Base-by-base conservation (phyloP, 2,888 invertebrate species). In the Orthonevra nobilis region DNA sequence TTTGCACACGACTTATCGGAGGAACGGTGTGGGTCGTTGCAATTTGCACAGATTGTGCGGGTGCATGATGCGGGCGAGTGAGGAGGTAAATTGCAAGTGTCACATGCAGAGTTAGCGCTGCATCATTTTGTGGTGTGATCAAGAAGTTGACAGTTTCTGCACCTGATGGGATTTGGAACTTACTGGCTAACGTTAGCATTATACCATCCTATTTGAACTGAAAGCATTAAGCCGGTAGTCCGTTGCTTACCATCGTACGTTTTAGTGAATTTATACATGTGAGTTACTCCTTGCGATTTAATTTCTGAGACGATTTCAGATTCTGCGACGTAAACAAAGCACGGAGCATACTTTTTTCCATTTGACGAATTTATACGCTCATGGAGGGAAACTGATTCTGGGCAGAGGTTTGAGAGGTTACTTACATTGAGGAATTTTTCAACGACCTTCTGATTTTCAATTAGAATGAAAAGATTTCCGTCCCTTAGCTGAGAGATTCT, bases 81-180 rank as follows among this genome's bases (percentile, higher is more conserved):
- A 0, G 36, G 36, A 3, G 52, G 52, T 2, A 52, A 10, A 14
- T 52, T 52, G 15, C 52, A 36, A 1, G 36, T 23, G 0, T 2
- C 52, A 1, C 15, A 52, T 14, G 36, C 1, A 6, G 14, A 3
- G 3, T 4, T 52, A 0, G 6, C 28, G 30, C 30, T 19, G 12
- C n/a, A n/a, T n/a, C 26, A 10, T 7, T 54, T 28, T 1, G 26
- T 3, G 0, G 54, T 54, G 2, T 54, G 54, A 0, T 38, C 54
- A 0, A 54, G 38, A n/a, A 54, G 7, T 10, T 40, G 38, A 2
- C 54, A 54, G 4, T 40, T 36, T n/a, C 7, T 14, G n/a, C 54
- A 54, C 0, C 26, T 6, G 38, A 54, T 38, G 0, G 38, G 56
- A 2, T 30, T 40, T 6, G 56, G 56, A 12, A 40, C 17, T 3